These are phyloP conservation scores for Neostethus bicornis DNA, from an alignment of 2,797 vertebrate species.

Conservation along the genomic window DNA sequence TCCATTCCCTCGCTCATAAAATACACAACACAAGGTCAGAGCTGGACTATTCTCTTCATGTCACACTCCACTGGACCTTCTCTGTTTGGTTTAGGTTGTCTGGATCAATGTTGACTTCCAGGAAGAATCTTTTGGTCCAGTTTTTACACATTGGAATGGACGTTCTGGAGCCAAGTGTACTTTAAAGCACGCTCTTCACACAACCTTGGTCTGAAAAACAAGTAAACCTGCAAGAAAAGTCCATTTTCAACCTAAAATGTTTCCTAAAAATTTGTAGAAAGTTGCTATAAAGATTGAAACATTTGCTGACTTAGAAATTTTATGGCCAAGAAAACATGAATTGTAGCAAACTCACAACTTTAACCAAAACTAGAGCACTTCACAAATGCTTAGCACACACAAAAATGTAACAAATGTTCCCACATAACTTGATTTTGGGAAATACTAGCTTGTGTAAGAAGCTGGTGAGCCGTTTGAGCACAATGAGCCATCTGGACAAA, in stretches of 20 bases:
- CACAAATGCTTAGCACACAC: background rate
- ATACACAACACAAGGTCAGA: constrained; percentile 44
- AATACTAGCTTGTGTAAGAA: background rate
- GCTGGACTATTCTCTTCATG: constrained; percentile 23
- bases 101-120: constrained; percentile 42
- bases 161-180: background rate
- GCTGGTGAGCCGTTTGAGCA: background rate
- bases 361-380: background rate
- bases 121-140: constrained; percentile 25
- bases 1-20: constrained; percentile 42
- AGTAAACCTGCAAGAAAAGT: background rate
- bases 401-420: background rate
- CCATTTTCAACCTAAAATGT: background rate
- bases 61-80: constrained; percentile 31
- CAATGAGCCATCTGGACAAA: background rate
- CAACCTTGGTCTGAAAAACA: constrained; percentile 1
- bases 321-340: background rate
- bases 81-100: constrained; percentile 27
- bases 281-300: too few species aligned
- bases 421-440: background rate
- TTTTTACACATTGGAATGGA: constrained; percentile 5
- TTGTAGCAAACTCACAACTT: background rate
- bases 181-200: constrained; percentile 9
- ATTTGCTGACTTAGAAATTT: constrained; percentile 8
- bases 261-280: background rate